Evolutionary conservation across 1,140 invertebrate genomes (phyloP), one percentile per base, ranked within the genome.

Genomic region (Habropoda laboriosa): DNA sequence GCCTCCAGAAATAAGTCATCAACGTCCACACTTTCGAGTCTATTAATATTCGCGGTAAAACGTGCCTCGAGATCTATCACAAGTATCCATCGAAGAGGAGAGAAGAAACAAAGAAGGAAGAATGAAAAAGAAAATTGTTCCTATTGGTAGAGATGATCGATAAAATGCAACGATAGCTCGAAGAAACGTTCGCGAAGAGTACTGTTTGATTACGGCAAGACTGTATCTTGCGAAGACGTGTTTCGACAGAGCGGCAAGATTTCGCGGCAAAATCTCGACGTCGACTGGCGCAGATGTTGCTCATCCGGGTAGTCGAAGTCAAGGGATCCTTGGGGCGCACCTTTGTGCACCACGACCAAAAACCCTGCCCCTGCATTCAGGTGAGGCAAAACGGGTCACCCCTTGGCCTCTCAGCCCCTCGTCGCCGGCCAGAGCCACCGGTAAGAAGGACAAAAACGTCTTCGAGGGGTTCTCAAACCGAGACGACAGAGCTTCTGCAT

Each of bases 251-350:
- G 64, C 30, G 61, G 47, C 45, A 75, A 82, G 80, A 86, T 86
- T 86, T 86, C 88, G 79, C 82, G 87, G 83, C 89, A 82, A 86
- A 90, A 91, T 92, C 91, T 89, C 89, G 86, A 81, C 87, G 88
- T 75, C 89, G 89, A 92, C 91, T 92, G 90, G 78, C 86, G 87
- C 88, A 91, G 91, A 90, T 91, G 91, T 89, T 88, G 86, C 87
- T 90, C 90, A 90, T 90, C 89, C 89, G 88, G 90, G 88, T 90
- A 85, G 79, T 81, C 84, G 86, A 89, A 91, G 91, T 91, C 91
- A 91, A 91, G 91, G 89, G 91, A 91, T 92, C 86, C 90, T 90
- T 86, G 83, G 91, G 90, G 90, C 74, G 75, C 85, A 88, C 87
- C 89, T 91, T 92, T 91, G 90, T 92, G 68, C 64, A 18, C 80